These are phyloP conservation scores for Pyrochroa serraticornis DNA, from an alignment of 2,888 invertebrate species.

Conservation along the genomic window DNA sequence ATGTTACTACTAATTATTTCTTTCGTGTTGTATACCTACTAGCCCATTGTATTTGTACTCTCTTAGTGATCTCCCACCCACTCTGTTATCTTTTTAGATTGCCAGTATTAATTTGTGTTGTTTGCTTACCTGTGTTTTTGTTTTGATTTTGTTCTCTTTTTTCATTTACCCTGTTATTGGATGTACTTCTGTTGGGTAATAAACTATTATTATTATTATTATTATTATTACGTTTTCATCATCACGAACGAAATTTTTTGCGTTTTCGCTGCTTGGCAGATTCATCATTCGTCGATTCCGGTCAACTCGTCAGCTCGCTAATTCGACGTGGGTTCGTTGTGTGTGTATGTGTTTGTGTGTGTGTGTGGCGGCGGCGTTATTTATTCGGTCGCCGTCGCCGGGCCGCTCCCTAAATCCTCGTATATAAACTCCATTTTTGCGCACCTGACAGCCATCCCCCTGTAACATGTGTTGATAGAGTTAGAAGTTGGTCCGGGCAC, in stretches of 20 bases:
- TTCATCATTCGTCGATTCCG: conserved; percentile 17
- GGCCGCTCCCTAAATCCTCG: conserved; percentile 17
- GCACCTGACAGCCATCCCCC: conserved; percentile 15
- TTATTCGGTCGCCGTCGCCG: conserved; percentile 9
- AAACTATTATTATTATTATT: too few species aligned
- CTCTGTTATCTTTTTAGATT: too few species aligned
- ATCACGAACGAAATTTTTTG: conserved; percentile 5
- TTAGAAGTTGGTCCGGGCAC: conserved; percentile 25
- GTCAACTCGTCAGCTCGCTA: conserved; percentile 12
- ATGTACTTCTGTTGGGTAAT: too few species aligned
- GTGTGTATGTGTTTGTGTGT: neutral
- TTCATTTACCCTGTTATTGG: too few species aligned
- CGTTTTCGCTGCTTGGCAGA: conserved; percentile 10
- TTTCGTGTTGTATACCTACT: too few species aligned
- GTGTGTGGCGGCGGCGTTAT: conserved; percentile 1
- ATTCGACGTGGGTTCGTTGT: conserved; percentile 12
- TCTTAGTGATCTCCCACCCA: too few species aligned
- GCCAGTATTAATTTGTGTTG: too few species aligned
- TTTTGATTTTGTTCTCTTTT: too few species aligned
- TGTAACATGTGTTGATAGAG: conserved; percentile 33
- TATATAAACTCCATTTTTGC: conserved; percentile 25
- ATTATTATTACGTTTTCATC: conserved; percentile 10
- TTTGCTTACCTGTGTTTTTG: too few species aligned
- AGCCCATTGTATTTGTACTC: too few species aligned
- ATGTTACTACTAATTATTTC: too few species aligned